Evolutionary conservation across 1,140 invertebrate species (phyloP).

Genomic region (Euura lappo): DNA sequence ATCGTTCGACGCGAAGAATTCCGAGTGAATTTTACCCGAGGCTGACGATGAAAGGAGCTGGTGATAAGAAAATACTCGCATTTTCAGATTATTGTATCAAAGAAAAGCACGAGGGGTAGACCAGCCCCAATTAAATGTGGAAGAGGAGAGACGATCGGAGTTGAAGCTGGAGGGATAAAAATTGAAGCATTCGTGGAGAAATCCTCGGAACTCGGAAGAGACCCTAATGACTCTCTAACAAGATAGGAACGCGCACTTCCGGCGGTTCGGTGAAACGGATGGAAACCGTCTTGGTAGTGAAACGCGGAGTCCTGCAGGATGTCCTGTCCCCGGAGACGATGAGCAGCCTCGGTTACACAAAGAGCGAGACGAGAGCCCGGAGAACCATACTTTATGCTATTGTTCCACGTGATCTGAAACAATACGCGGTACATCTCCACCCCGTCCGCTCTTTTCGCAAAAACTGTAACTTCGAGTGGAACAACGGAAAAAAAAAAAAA

Average conservation of each 20-base stretch:
- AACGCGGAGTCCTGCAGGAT: neutral
- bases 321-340: neutral
- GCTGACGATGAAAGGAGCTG: neutral
- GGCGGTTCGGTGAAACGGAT: neutral
- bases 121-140: too few relatives aligned
- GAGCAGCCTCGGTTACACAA: neutral
- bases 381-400: neutral
- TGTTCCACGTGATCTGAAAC: neutral
- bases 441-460: neutral
- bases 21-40: neutral
- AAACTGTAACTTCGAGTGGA: neutral
- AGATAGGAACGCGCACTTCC: neutral
- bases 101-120: too few relatives aligned
- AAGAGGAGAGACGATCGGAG: too few relatives aligned
- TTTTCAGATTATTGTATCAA: too few relatives aligned
- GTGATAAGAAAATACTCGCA: too few relatives aligned
- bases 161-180: too few relatives aligned
- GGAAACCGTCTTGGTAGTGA: neutral
- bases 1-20: neutral
- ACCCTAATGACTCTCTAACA: neutral
- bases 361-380: neutral
- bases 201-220: neutral
- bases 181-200: neutral
- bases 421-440: neutral
- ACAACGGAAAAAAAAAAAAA: too few relatives aligned